phyloP scores from a whole-genome alignment of 1,140 invertebrate species.

The Ceratosolen solmsi region DNA sequence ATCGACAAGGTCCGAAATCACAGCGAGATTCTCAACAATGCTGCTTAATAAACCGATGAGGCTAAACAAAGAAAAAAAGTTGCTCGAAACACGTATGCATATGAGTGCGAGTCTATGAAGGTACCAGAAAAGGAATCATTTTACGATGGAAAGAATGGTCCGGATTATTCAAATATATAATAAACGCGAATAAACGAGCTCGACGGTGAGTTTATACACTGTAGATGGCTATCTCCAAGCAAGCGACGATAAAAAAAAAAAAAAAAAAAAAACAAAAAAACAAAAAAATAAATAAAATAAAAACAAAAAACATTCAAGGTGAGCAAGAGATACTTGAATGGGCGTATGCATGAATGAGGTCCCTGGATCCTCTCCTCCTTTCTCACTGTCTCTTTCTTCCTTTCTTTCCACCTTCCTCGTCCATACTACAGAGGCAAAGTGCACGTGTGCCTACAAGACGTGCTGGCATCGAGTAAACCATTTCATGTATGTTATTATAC shows the following conservation, averaged over 20 bases:
- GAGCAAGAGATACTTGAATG: constrained; percentile 68
- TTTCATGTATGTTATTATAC: not conserved
- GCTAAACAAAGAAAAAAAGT: no score
- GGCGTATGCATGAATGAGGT: constrained; percentile 68
- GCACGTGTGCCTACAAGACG: not conserved
- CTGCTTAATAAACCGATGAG: not conserved
- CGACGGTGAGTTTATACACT: constrained; percentile 26
- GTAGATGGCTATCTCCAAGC: constrained; percentile 40
- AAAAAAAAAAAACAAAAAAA: no score
- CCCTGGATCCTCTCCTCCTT: constrained; percentile 30
- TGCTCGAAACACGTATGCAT: not conserved
- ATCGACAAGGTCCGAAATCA: not conserved
- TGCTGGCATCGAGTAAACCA: not conserved
- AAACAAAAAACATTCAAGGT: constrained; percentile 68
- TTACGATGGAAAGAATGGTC: constrained; percentile 20
- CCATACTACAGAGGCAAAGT: constrained; percentile 7
- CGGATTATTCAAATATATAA: constrained; percentile 32
- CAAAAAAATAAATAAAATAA: no score
- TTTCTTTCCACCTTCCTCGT: constrained; percentile 36
- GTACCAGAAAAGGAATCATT: not conserved
- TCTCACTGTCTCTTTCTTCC: constrained; percentile 4
- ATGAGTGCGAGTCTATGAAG: not conserved
- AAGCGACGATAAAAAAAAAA: constrained; percentile 52
- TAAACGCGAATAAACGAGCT: constrained; percentile 7
- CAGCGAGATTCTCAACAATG: not conserved